Conservation (phyloP, 1,140 invertebrate genomes). For the Dendroctonus ponderosae region DNA sequence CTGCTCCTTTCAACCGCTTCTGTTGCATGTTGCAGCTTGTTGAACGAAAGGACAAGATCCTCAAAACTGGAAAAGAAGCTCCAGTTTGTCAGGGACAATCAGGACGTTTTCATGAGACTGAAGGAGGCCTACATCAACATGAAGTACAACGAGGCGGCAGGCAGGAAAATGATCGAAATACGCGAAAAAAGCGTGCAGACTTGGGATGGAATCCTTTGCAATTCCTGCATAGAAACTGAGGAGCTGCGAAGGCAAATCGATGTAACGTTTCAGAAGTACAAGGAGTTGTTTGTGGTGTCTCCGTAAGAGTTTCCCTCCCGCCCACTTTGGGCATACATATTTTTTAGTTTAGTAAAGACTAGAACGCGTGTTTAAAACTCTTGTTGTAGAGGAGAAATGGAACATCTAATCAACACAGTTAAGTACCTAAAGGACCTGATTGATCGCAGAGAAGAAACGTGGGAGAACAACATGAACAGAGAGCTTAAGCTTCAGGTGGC, state of each 20-base stretch:
- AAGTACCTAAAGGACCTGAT: slow-evolving; percentile 38
- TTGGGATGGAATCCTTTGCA: slow-evolving; percentile 39
- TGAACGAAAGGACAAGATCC: slow-evolving; percentile 32
- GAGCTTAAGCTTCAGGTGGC: slow-evolving; percentile 25
- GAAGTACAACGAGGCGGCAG: slow-evolving; percentile 44
- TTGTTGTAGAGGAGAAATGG: slow-evolving; percentile 35
- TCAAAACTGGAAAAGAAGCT: slow-evolving; percentile 38
- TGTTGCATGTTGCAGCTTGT: slow-evolving; percentile 31
- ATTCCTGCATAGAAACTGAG: slow-evolving; percentile 38
- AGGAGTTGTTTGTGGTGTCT: slow-evolving; percentile 31
- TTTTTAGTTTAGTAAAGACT: no score
- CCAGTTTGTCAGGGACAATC: slow-evolving; percentile 43
- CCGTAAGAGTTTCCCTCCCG: slow-evolving; percentile 20
- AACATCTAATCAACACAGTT: slow-evolving; percentile 35
- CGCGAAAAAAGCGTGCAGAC: slow-evolving; percentile 39
- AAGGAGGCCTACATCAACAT: slow-evolving; percentile 42
- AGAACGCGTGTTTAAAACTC: no score
- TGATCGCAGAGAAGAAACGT: slow-evolving; percentile 30
- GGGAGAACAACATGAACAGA: slow-evolving; percentile 23
- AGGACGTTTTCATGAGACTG: slow-evolving; percentile 38
- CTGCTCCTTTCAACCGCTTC: background rate
- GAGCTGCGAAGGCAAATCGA: slow-evolving; percentile 35
- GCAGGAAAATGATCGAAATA: slow-evolving; percentile 41
- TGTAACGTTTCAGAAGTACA: slow-evolving; percentile 27
- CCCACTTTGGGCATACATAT: background rate